Evolutionary conservation across 35 echinoderm and acorn worm genomes (phyloP), one percentile per base, ranked within the genome.

Genomic region (Anneissia japonica): DNA sequence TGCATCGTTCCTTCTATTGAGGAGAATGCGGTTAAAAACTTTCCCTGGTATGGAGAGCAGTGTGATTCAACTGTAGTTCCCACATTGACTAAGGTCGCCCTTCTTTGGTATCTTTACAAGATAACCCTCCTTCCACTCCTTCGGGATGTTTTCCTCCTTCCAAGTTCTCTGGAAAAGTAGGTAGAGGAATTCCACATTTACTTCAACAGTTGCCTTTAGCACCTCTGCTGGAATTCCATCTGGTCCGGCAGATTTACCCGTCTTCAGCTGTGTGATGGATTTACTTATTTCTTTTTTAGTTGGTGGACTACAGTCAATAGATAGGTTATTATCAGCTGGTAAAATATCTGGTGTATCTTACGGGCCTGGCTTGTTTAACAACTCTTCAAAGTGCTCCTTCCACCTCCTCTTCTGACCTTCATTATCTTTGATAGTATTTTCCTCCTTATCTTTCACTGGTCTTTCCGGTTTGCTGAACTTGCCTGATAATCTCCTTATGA

Each of bases 401-500:
- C 13, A 16, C 55, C n/a, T 13, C n/a, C n/a, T 72, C 13, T 16
- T n/a, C 13, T 16, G 13, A 16, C 55, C 55, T 72, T 72, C 55
- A 13, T 72, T n/a, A 72, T 72, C 55, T 72, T 13, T 72, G 55
- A 72, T 72, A 72, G 55, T n/a, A 72, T 72, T 72, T 72, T n/a
- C 55, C 55, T 72, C n/a, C 55, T 72, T 72, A 72, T 72, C 55
- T 72, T 72, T n/a, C 13, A 72, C 55, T 72, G 55, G 55, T 72
- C 55, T 13, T 72, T 72, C 55, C 55, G 13, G n/a, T 72, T 72
- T 72, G n/a, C 55, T 72, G n/a, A 72, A 72, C 55, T 72, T 72
- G 55, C 55, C 80, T 31, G 80, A 82, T 14, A 82, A 31, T 38
- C 37, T 82, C 37, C 37, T 82, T 17, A 40, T 82, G 80, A 40